Evolutionary conservation across 2,888 invertebrate genomes (phyloP).

Genomic region (Drosophila cracens): DNA sequence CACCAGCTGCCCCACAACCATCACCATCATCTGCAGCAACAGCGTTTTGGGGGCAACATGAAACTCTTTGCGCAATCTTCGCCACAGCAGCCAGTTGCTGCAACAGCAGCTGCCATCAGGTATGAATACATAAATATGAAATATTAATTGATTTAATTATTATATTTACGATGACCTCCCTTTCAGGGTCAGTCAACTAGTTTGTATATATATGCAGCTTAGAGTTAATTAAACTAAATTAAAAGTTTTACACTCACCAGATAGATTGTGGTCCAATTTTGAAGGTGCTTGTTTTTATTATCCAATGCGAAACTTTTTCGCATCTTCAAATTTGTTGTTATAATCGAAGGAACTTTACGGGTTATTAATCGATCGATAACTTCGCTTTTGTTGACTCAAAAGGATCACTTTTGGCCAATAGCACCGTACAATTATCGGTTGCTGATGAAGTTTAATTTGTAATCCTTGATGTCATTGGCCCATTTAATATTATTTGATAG

Average conservation of each 20-base stretch:
- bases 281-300: not conserved
- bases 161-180: not conserved
- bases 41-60: constrained; percentile 48
- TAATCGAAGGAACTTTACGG: not conserved
- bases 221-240: not conserved
- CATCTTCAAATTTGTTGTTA: not conserved
- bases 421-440: not conserved
- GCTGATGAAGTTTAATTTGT: not conserved
- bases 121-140: constrained; percentile 16
- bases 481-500: not conserved
- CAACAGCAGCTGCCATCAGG: constrained; percentile 52
- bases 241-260: not conserved
- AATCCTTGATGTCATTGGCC: not conserved
- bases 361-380: not conserved
- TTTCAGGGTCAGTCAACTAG: not conserved
- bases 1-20: constrained; percentile 36
- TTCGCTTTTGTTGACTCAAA: not conserved
- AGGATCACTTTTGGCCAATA: not conserved
- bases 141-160: not conserved
- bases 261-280: not conserved
- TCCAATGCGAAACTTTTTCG: not conserved
- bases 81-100: constrained; percentile 37
- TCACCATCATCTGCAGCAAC: constrained; percentile 35
- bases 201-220: not conserved
- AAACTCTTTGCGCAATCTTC: constrained; percentile 17